Evolutionary conservation across 2,888 invertebrate species (phyloP), one percentile per base, ranked within the genome.

Genomic region (Atethmia centrago): DNA sequence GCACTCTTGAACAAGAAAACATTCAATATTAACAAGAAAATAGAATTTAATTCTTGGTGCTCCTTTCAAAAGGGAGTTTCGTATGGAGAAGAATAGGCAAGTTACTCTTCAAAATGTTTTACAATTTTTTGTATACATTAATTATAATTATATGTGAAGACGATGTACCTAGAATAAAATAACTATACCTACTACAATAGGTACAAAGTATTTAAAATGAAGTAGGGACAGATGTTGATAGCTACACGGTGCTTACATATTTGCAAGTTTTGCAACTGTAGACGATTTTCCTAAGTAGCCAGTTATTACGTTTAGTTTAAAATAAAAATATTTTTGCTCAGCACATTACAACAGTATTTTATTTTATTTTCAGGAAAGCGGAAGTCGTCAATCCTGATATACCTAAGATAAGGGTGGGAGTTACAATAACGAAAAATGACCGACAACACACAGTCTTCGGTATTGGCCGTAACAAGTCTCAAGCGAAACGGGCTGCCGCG

Each of bases 401-500:
- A 0, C 91, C 93, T 0, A 94, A 93, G 28, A 93, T 97, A 0
- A 97, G 98, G 97, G 93, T 98, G 0, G 96, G 97, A 1, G 96
- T 98, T 31, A 96, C 97, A 0, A 97, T 98, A 75, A 96, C 96
- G 40, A 96, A 97, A 77, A 93, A 96, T 63, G 97, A 97, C 0
- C 93, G 96, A 31, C 94, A 93, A 28, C 96, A 97, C 80, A 94
- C 95, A 0, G 98, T 98, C 0, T 95, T 97, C 88, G 98, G 98
- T 0, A 97, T 98, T 87, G 98, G 98, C 0, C 91, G 91, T 0
- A 98, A 98, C 91, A 97, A 97, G 88, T 94, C 94, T 21, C 97
- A 97, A 88, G 98, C 98, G 0, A 98, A 98, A 90, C 96, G 97
- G 42, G 98, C 98, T 0, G 98, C 98, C 0, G 97, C 98, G 0